Conservation (phyloP, 2,113 vertebrate species). For the Aviceda subcristata region DNA sequence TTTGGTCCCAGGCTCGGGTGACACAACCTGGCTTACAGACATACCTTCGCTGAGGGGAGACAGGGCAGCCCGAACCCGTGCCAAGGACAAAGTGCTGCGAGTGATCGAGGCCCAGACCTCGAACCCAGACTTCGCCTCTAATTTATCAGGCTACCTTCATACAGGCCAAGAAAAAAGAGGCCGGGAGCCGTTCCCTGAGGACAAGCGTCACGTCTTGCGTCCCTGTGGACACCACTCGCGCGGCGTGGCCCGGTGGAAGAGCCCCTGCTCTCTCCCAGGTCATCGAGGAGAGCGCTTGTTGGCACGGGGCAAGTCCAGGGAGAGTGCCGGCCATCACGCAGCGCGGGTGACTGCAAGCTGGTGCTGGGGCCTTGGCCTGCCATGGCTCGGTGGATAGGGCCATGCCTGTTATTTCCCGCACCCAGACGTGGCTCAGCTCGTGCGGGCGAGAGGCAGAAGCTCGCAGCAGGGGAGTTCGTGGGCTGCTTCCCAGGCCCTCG, state of each 20-base stretch:
- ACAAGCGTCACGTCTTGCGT: neutral
- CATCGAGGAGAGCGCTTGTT: neutral
- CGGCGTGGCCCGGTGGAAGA: neutral
- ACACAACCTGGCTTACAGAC: neutral
- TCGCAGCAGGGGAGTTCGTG: neutral
- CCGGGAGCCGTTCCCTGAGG: neutral
- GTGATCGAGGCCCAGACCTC: neutral
- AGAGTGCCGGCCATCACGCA: neutral
- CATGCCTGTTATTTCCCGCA: neutral
- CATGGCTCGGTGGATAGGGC: neutral
- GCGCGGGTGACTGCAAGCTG: neutral
- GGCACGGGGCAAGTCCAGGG: neutral
- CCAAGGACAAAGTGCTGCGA: neutral
- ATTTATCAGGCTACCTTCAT: neutral
- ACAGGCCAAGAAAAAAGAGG: neutral
- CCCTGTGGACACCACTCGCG: neutral
- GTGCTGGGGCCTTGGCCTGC: neutral
- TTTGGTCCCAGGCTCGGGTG: neutral
- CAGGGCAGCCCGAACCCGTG: neutral
- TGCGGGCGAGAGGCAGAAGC: neutral
- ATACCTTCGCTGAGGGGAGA: rapidly evolving
- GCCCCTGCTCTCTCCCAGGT: neutral
- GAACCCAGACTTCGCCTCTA: neutral
- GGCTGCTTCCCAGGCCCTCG: neutral
- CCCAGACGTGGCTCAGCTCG: neutral